phyloP scores from a whole-genome alignment of 1,140 invertebrate genomes.

The Drosophila orosa region DNA sequence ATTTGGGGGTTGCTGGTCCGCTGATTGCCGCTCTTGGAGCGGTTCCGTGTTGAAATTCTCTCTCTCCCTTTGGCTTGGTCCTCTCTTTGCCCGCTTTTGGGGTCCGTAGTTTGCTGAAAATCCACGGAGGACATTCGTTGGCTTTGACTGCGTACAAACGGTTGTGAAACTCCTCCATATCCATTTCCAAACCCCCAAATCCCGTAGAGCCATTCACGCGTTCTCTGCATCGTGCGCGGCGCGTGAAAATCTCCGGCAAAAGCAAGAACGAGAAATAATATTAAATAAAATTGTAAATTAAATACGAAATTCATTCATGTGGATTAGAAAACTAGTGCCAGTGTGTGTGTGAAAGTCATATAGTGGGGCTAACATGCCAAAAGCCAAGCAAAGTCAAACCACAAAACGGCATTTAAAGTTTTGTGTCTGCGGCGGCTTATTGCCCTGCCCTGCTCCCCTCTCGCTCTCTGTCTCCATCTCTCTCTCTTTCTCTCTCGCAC shows the following conservation, averaged over 20 bases:
- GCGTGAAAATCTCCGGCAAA: slow-evolving; percentile 55
- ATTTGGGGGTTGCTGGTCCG: slow-evolving; percentile 62
- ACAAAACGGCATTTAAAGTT: slow-evolving; percentile 76
- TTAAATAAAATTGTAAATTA: slow-evolving; percentile 37
- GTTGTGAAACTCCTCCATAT: slow-evolving; percentile 70
- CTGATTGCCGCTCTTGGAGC: slow-evolving; percentile 40
- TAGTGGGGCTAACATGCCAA: slow-evolving; percentile 10
- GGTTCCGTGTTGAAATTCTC: slow-evolving; percentile 69
- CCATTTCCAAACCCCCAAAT: slow-evolving; percentile 28
- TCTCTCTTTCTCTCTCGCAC: slow-evolving; percentile 2
- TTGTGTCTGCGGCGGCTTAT: slow-evolving; percentile 69
- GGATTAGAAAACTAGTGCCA: slow-evolving; percentile 18
- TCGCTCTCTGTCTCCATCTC: slow-evolving; percentile 10
- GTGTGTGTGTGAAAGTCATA: slow-evolving; percentile 13
- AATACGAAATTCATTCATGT: slow-evolving; percentile 1
- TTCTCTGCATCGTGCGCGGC: slow-evolving; percentile 55
- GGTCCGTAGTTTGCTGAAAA: slow-evolving; percentile 45
- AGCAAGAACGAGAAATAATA: slow-evolving; percentile 29
- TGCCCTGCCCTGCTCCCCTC: slow-evolving; percentile 54
- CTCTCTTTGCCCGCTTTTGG: slow-evolving; percentile 53
- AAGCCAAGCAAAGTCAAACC: slow-evolving; percentile 67
- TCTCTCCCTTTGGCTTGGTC: slow-evolving; percentile 4
- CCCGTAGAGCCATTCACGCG: slow-evolving; percentile 34
- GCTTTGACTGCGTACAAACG: slow-evolving; percentile 77
- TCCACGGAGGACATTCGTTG: slow-evolving; percentile 71